A percentile compares a stretch with the other conserved stretches of the same genome.
These are phyloP conservation scores for Drosophila tanythrix DNA, from an alignment of 2,888 invertebrate species.

Conservation along the genomic window DNA sequence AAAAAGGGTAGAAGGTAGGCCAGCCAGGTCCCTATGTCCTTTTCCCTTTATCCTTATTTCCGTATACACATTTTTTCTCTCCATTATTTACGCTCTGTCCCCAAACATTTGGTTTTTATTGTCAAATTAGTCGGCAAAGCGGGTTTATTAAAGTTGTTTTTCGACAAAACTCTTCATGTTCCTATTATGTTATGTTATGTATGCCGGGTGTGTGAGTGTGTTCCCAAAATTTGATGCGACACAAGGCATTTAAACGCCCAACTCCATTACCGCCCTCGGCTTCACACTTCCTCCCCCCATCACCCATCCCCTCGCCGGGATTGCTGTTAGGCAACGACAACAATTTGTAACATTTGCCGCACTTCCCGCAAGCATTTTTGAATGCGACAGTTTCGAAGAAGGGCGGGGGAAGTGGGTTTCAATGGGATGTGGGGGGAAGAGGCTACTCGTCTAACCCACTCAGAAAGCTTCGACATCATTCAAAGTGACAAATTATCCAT, in stretches of 20 bases:
- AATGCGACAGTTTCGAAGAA: constrained; percentile 9
- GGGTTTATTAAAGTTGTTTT: constrained; percentile 75
- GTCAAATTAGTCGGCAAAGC: constrained; percentile 76
- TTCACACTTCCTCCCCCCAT: constrained; percentile 4
- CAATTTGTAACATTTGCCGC: constrained; percentile 79
- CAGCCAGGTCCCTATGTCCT: constrained; percentile 29
- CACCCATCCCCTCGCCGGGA: neutral
- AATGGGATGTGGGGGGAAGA: neutral
- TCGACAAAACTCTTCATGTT: constrained; percentile 65
- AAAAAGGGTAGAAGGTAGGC: constrained; percentile 61
- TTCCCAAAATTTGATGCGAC: constrained; percentile 51
- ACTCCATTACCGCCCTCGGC: constrained; percentile 45
- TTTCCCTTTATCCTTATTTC: constrained; percentile 16
- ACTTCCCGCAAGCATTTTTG: constrained; percentile 75
- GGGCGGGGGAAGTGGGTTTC: neutral
- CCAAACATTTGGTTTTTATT: constrained; percentile 70
- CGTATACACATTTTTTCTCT: constrained; percentile 12
- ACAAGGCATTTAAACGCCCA: constrained; percentile 52
- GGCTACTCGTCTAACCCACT: constrained; percentile 65
- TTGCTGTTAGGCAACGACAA: constrained; percentile 62
- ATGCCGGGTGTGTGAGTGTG: constrained; percentile 5
- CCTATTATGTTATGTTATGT: constrained; percentile 58
- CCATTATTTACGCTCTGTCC: constrained; percentile 32
- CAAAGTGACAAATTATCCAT: constrained; percentile 81
- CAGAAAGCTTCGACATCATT: constrained; percentile 75